Evolutionary conservation across 2,888 invertebrate genomes (phyloP).

Genomic region (Lycocerus yunnanus): DNA sequence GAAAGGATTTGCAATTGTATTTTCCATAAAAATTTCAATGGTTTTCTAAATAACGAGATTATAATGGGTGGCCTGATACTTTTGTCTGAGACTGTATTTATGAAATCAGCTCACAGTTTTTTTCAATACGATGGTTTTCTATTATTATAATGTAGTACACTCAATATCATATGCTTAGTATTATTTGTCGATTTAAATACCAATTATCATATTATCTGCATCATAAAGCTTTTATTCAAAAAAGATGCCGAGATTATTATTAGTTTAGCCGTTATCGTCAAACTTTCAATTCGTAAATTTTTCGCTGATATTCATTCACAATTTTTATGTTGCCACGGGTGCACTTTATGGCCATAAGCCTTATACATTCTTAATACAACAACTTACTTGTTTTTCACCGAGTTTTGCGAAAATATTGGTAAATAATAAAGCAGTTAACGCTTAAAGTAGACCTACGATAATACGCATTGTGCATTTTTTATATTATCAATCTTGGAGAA

Average conservation of each 20-base stretch:
- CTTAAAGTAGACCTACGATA: not conserved
- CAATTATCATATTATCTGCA: too few species aligned
- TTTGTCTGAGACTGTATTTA: too few species aligned
- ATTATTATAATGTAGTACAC: too few species aligned
- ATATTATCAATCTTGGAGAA: not conserved
- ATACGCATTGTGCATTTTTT: not conserved
- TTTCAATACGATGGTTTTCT: too few species aligned
- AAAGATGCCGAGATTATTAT: not conserved
- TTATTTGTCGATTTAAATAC: too few species aligned
- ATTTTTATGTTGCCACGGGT: conserved; percentile 17
- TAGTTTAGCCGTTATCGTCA: not conserved
- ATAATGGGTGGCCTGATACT: too few species aligned
- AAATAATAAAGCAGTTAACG: conserved; percentile 11
- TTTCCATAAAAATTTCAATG: too few species aligned
- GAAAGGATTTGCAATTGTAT: too few species aligned
- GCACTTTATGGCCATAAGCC: conserved; percentile 21
- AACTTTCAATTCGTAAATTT: conserved; percentile 12
- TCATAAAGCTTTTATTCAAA: not conserved
- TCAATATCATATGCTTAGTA: too few species aligned
- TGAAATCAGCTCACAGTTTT: too few species aligned
- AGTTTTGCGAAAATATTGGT: conserved; percentile 14
- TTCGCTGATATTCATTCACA: conserved; percentile 8
- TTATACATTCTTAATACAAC: conserved; percentile 10
- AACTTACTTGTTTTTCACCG: conserved; percentile 16
- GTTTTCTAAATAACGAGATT: too few species aligned